A percentile compares a stretch with the other conserved stretches of the same genome.
Evolutionary conservation across 2,113 vertebrate species (phyloP).

Genomic region (Equus quagga): DNA sequence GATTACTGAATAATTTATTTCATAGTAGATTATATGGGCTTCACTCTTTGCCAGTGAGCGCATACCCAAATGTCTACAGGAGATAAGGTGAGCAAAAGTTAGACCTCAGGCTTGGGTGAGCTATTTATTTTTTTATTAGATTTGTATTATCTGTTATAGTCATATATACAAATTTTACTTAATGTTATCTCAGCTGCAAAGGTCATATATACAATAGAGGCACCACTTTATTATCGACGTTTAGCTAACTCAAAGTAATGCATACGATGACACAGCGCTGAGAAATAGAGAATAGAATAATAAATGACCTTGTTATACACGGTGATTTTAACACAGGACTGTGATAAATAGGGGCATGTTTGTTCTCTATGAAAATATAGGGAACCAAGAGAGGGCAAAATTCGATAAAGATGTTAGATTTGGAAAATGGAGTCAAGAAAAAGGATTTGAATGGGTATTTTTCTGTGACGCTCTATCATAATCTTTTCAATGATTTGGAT

Average conservation of each 20-base stretch:
- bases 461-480: background rate
- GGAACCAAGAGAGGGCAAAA: background rate
- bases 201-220: background rate
- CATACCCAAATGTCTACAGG: slow-evolving; percentile 58
- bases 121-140: slow-evolving; percentile 18
- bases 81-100: slow-evolving; percentile 61
- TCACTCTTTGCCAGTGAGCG: slow-evolving; percentile 43
- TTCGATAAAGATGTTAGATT: slow-evolving; percentile 24
- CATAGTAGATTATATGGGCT: slow-evolving; percentile 67
- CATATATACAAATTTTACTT: background rate
- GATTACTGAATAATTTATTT: slow-evolving; percentile 82
- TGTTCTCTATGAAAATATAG: slow-evolving; percentile 49
- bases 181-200: background rate
- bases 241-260: background rate
- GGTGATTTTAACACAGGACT: slow-evolving; percentile 25
- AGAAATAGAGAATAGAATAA: background rate
- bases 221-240: background rate
- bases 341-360: background rate
- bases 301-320: background rate
- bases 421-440: slow-evolving; percentile 41
- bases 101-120: background rate
- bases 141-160: background rate
- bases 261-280: background rate
- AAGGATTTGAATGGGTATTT: background rate
- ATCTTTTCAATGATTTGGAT: background rate